Evolutionary conservation across 2,888 invertebrate genomes (phyloP).

Genomic region (Polia nebulosa): DNA sequence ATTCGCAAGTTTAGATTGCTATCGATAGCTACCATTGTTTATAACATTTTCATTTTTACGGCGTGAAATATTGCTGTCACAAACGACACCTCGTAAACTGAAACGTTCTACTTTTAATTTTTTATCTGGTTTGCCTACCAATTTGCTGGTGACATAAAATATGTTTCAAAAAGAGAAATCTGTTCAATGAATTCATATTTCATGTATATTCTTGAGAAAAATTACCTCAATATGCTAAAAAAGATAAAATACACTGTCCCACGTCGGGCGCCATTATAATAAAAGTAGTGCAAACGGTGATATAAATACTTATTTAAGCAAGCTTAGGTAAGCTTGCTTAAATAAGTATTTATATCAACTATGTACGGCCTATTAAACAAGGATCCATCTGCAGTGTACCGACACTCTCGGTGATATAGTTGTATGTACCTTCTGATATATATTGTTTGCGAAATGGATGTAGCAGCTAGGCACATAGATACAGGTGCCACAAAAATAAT

Average conservation of each 20-base stretch:
- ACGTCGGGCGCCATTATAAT: neutral
- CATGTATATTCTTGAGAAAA: neutral
- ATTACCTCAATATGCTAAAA: too few species aligned
- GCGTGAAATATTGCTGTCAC: conserved; percentile 39
- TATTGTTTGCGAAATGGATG: too few species aligned
- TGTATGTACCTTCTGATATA: too few species aligned
- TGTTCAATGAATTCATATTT: neutral
- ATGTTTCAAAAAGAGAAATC: neutral
- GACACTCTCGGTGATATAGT: too few species aligned
- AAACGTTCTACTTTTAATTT: neutral
- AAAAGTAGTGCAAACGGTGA: neutral
- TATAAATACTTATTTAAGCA: neutral
- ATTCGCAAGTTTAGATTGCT: conserved; percentile 61
- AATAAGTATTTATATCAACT: too few species aligned
- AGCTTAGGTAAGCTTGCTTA: neutral
- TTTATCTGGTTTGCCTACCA: neutral
- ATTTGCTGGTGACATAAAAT: neutral
- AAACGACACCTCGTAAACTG: conserved; percentile 24
- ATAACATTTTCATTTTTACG: conserved; percentile 12
- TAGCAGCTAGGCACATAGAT: too few species aligned
- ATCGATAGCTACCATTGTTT: conserved; percentile 47
- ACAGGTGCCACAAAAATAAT: neutral
- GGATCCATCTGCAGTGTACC: neutral
- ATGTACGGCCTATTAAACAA: neutral
- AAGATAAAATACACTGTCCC: too few species aligned